These are phyloP conservation scores for Cephus cinctus DNA, from an alignment of 1,140 invertebrate species.

Conservation along the genomic window DNA sequence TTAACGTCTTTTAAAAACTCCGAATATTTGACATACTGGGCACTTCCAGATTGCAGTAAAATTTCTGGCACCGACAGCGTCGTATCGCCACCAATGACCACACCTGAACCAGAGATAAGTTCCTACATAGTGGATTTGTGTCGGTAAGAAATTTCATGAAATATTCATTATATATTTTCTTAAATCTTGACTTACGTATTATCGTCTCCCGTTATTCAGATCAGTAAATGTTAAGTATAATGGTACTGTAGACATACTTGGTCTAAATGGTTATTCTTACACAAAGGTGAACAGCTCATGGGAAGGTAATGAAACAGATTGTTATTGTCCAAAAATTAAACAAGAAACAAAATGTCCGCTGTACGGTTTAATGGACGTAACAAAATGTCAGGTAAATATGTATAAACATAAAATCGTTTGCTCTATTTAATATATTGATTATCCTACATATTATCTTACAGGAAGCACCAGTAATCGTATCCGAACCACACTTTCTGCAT, in stretches of 20 bases:
- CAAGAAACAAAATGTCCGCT: conserved; percentile 18
- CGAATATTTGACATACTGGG: conserved; percentile 20
- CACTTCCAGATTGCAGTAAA: conserved; percentile 22
- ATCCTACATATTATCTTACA: no score
- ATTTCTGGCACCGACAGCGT: conserved; percentile 23
- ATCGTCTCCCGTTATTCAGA: conserved; percentile 9
- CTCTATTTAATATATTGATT: no score
- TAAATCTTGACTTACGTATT: neutral
- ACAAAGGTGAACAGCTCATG: conserved; percentile 11
- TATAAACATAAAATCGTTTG: conserved; percentile 1
- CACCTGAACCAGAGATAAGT: conserved; percentile 6
- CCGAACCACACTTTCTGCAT: conserved; percentile 35
- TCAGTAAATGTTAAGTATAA: conserved; percentile 1
- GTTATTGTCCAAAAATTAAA: conserved; percentile 22
- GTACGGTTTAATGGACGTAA: conserved; percentile 25
- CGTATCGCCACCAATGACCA: conserved; percentile 20
- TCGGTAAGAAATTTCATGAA: conserved; percentile 18
- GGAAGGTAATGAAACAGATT: conserved; percentile 11
- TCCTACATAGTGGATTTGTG: conserved; percentile 22
- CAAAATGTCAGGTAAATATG: conserved; percentile 25
- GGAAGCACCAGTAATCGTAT: conserved; percentile 22
- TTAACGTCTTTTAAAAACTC: conserved; percentile 17
- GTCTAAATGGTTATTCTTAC: conserved; percentile 20
- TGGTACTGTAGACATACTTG: conserved; percentile 8
- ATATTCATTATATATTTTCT: neutral